Conservation (phyloP, 1,140 invertebrate genomes). For the Hycleus phaleratus region DNA sequence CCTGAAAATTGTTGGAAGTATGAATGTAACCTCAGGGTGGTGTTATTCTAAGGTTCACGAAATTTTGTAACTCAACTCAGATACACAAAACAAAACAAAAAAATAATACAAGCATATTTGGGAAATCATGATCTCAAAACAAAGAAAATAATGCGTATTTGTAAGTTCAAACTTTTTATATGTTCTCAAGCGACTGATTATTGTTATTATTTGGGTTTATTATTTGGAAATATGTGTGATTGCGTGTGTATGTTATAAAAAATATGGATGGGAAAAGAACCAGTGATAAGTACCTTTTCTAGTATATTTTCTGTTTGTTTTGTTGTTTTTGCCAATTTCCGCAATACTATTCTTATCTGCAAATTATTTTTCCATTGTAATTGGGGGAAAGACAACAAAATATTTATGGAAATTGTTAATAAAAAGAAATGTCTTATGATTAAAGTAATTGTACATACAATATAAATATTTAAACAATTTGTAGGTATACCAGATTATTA, state of each 20-base stretch:
- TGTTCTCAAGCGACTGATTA: conserved; percentile 13
- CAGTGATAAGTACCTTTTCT: too few species aligned
- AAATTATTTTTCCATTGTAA: neutral
- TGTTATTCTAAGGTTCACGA: neutral
- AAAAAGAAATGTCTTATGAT: conserved; percentile 13
- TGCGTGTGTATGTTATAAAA: too few species aligned
- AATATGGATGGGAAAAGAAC: too few species aligned
- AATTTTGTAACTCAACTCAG: too few species aligned
- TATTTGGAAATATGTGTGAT: neutral
- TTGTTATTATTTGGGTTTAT: conserved; percentile 12
- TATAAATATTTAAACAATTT: too few species aligned
- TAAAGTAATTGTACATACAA: conserved; percentile 12
- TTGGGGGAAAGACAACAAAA: neutral
- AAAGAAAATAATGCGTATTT: neutral
- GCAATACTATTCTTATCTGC: neutral
- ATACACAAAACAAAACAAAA: neutral
- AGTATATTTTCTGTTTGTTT: too few species aligned
- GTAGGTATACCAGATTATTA: too few species aligned
- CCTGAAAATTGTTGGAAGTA: conserved; percentile 5
- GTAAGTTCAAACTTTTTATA: neutral
- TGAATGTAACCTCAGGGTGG: conserved; percentile 19
- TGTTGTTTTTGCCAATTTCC: too few species aligned
- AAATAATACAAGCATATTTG: neutral
- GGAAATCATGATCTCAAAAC: conserved; percentile 9
- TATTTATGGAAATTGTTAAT: conserved; percentile 10